Conservation (phyloP, 2,113 vertebrate species). For the Psephotus haematonotus region DNA sequence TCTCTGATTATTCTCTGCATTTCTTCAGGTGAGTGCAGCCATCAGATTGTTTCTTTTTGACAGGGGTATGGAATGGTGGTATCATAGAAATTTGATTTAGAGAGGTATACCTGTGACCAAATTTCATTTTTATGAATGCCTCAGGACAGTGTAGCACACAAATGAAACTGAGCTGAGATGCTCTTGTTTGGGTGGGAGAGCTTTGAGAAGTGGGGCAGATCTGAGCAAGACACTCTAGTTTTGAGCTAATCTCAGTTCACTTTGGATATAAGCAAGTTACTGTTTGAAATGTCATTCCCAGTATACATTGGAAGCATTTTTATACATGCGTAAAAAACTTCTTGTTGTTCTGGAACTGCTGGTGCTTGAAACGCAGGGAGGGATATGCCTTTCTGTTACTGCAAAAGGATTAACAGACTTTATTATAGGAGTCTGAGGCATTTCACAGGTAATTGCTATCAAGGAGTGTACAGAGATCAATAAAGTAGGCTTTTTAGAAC, state of each 20-base stretch:
- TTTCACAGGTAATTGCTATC: slow-evolving; percentile 3
- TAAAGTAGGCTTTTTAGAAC: not conserved
- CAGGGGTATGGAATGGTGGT: not conserved
- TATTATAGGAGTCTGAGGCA: not conserved
- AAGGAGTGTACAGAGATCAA: not conserved
- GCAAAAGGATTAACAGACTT: not conserved
- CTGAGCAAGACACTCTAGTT: not conserved
- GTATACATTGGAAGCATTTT: not conserved
- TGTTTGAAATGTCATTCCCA: not conserved
- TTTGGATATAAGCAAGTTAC: not conserved
- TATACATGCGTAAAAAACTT: not conserved
- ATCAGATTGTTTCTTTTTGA: not conserved
- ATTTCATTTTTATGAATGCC: not conserved
- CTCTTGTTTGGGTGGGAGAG: not conserved
- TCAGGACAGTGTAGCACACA: not conserved
- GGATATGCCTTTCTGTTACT: not conserved
- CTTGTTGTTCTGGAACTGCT: not conserved
- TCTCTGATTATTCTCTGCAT: not conserved
- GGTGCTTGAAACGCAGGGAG: not conserved
- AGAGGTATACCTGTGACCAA: not conserved
- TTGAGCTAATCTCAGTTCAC: not conserved
- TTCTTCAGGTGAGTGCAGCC: not conserved
- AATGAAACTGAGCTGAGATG: not conserved
- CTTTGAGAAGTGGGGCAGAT: not conserved
- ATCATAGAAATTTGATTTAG: not conserved